phyloP scores from a whole-genome alignment of 2,113 vertebrate genomes.

The Polypterus senegalus region DNA sequence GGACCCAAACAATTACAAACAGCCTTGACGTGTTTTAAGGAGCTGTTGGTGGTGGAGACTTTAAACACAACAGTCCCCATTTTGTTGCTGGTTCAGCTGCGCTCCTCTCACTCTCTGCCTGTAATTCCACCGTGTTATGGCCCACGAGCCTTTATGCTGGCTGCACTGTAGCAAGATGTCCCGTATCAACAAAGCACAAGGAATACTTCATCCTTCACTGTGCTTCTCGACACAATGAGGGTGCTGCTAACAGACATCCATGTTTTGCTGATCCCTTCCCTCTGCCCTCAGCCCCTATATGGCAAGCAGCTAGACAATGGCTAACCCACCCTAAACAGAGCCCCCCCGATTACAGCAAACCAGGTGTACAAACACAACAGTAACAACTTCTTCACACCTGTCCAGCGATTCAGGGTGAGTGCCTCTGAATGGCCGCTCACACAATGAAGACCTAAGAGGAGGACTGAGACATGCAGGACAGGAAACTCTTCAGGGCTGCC shows the following conservation, averaged over 20 bases:
- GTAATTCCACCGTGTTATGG: no score
- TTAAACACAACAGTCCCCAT: no score
- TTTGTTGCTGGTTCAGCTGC: no score
- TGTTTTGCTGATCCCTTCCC: not conserved
- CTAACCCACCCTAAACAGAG: not conserved
- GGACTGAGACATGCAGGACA: not conserved
- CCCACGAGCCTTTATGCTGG: no score
- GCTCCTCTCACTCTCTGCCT: no score
- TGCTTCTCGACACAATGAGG: not conserved
- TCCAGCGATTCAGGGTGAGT: constrained; percentile 28
- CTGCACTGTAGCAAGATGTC: no score
- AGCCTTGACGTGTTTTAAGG: no score
- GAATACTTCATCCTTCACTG: no score
- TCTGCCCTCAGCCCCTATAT: not conserved
- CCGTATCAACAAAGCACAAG: no score
- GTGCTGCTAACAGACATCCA: not conserved
- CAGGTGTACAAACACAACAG: not conserved
- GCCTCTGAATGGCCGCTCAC: constrained; percentile 21
- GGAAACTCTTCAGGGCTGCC: not conserved
- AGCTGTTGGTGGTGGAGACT: no score
- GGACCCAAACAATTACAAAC: no score
- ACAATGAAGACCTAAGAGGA: constrained; percentile 15
- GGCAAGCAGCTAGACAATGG: not conserved
- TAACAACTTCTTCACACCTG: constrained; percentile 20
- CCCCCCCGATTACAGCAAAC: constrained; percentile 1